phyloP scores from a whole-genome alignment of 2,797 vertebrate species.

The Leucoraja ocellata region DNA sequence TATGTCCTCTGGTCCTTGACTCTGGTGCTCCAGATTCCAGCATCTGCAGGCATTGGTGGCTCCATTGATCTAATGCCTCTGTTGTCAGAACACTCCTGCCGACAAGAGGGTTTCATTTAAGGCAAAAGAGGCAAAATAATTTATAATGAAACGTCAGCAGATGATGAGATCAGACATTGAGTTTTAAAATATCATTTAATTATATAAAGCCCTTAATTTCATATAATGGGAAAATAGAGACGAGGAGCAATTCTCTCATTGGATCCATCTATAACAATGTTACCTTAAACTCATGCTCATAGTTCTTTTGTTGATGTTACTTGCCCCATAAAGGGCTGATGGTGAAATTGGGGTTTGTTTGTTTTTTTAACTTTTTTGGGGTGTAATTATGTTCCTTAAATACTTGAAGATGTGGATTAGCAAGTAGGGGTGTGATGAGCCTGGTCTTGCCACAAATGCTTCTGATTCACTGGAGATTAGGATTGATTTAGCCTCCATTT shows the following conservation, averaged over 20 bases:
- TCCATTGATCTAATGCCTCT: too few species aligned
- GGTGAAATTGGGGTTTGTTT: background rate
- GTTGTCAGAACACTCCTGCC: background rate
- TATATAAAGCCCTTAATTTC: background rate
- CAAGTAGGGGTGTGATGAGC: too few species aligned
- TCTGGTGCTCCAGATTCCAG: too few species aligned
- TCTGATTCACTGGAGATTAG: too few species aligned
- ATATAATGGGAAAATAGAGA: background rate
- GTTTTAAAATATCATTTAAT: background rate
- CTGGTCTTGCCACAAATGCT: too few species aligned
- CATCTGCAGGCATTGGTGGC: too few species aligned
- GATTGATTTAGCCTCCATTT: too few species aligned
- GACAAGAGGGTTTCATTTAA: background rate
- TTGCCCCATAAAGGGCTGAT: background rate
- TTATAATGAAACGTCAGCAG: too few species aligned
- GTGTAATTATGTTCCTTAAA: background rate
- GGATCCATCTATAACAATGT: background rate
- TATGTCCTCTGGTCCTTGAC: too few species aligned
- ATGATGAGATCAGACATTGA: background rate
- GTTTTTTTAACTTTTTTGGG: background rate
- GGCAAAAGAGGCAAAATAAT: too few species aligned
- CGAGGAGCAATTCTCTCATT: background rate
- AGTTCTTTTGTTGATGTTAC: background rate
- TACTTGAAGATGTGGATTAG: background rate
- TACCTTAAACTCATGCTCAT: background rate